phyloP scores from a whole-genome alignment of 2,113 vertebrate species.

The Athene noctua region DNA sequence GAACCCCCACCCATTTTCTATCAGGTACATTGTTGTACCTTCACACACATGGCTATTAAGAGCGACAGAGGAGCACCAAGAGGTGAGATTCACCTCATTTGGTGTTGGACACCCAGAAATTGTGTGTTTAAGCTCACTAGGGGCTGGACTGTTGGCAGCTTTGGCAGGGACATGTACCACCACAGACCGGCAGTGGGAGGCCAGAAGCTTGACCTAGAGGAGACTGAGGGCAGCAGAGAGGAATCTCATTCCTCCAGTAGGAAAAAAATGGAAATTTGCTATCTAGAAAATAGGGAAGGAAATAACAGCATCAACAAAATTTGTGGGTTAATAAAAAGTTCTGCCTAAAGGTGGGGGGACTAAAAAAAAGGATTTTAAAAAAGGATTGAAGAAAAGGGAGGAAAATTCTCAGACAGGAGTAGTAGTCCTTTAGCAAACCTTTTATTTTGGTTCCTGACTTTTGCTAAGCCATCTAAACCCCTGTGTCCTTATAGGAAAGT shows the following conservation, averaged over 20 bases:
- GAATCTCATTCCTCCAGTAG: neutral
- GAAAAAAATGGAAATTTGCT: neutral
- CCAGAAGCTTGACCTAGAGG: neutral
- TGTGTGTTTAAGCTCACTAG: rapidly evolving
- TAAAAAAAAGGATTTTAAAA: neutral
- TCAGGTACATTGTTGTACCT: neutral
- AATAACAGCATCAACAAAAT: neutral
- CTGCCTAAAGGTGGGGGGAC: neutral
- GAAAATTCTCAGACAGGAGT: neutral
- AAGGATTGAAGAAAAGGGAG: neutral
- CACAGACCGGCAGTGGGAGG: neutral
- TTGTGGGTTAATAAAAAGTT: neutral
- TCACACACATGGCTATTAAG: neutral
- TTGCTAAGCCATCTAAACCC: neutral
- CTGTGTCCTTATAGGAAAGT: neutral
- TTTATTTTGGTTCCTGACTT: neutral
- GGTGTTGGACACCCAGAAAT: neutral
- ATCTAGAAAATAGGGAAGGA: neutral
- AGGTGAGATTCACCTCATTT: neutral
- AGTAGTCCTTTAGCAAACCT: neutral
- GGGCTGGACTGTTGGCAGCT: neutral
- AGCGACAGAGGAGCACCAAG: neutral
- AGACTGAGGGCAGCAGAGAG: neutral
- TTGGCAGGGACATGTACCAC: neutral
- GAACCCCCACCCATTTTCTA: neutral